A percentile compares a stretch with the other conserved stretches of the same genome.
phyloP scores from a whole-genome alignment of 2,797 vertebrate genomes.

The Champsocephalus esox region DNA sequence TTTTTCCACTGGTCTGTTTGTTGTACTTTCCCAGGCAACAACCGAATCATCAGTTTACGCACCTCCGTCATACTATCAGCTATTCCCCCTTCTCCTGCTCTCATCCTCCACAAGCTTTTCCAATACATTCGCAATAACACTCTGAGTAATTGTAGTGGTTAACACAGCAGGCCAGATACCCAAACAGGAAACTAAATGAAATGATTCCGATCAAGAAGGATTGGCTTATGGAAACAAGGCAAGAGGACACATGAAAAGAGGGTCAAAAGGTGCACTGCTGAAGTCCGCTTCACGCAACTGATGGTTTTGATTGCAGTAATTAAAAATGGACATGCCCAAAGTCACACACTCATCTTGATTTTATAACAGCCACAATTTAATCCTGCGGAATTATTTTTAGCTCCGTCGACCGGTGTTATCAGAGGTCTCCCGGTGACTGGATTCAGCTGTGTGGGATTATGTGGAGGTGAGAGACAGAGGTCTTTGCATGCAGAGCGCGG shows the following conservation, averaged over 20 bases:
- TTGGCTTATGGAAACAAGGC: slow-evolving; percentile 61
- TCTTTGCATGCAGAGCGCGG: slow-evolving; percentile 63
- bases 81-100: slow-evolving; percentile 21
- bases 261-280: slow-evolving; percentile 50
- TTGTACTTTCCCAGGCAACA: slow-evolving; percentile 72
- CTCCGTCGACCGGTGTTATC: slow-evolving; percentile 45
- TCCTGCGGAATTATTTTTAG: slow-evolving; percentile 76
- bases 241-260: slow-evolving; percentile 38
- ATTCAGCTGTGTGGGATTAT: slow-evolving; percentile 80
- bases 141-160: slow-evolving; percentile 71
- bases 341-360: slow-evolving; percentile 51
- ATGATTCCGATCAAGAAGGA: slow-evolving; percentile 69
- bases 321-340: slow-evolving; percentile 52
- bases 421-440: slow-evolving; percentile 63
- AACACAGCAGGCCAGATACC: slow-evolving; percentile 67
- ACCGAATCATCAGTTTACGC: slow-evolving; percentile 65
- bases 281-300: slow-evolving; percentile 51
- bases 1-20: slow-evolving; percentile 66
- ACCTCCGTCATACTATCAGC: slow-evolving; percentile 64
- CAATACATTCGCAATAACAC: slow-evolving; percentile 70
- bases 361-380: slow-evolving; percentile 46
- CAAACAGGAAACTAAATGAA: slow-evolving; percentile 74
- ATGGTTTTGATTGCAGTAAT: slow-evolving; percentile 67
- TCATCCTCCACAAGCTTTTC: slow-evolving; percentile 61
- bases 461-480: slow-evolving; percentile 69